Evolutionary conservation across 2,113 vertebrate genomes (phyloP).

Genomic region (Mixornis gularis): DNA sequence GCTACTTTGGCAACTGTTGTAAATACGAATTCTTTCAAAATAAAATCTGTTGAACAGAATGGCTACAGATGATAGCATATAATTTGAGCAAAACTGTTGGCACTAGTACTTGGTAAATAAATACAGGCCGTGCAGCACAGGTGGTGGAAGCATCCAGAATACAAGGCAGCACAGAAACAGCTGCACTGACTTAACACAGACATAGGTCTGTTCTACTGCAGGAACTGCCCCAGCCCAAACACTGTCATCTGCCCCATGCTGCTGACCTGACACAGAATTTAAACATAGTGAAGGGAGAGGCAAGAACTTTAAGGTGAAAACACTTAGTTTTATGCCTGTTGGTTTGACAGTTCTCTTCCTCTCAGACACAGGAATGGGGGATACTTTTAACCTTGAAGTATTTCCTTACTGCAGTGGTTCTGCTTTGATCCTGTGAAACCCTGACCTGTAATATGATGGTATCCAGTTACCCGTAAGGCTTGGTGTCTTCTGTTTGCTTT

Average conservation of each 20-base stretch:
- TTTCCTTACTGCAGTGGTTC: not conserved
- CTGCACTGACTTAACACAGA: not conserved
- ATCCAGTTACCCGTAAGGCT: not conserved
- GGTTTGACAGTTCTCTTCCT: not conserved
- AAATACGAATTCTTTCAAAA: not conserved
- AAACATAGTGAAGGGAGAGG: rapidly evolving
- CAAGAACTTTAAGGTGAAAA: not conserved
- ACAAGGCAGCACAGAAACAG: rapidly evolving
- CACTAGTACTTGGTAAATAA: not conserved
- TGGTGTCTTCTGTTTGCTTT: not conserved
- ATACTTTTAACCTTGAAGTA: not conserved
- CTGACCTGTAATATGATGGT: rapidly evolving
- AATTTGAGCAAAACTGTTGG: not conserved
- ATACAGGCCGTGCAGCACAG: not conserved
- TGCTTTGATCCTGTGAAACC: not conserved
- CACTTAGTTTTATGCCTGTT: not conserved
- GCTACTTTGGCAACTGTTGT: not conserved
- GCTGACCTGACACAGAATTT: not conserved
- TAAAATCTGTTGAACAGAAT: not conserved
- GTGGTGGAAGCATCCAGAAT: not conserved
- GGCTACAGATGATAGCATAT: not conserved
- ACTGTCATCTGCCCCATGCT: rapidly evolving
- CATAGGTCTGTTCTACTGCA: rapidly evolving
- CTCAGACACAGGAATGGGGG: rapidly evolving
- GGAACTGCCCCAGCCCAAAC: rapidly evolving